Conservation (phyloP, 1,140 invertebrate genomes). For the Leptopilina clavipes region DNA sequence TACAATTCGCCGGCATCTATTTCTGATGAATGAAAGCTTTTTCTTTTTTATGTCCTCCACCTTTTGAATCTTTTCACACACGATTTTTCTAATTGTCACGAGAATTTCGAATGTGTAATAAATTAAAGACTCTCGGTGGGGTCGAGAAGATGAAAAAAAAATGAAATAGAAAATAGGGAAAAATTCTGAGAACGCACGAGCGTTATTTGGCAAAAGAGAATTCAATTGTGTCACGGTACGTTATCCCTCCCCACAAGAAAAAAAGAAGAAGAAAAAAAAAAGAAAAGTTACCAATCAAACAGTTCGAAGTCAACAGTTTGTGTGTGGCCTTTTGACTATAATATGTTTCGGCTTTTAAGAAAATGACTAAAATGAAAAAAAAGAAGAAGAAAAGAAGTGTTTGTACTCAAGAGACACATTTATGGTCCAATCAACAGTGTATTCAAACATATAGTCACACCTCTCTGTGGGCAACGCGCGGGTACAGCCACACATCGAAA, state of each 20-base stretch:
- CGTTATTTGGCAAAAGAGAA: conserved; percentile 55
- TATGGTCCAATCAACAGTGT: conserved; percentile 74
- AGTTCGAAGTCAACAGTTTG: conserved; percentile 57
- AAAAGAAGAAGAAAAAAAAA: conserved; percentile 30
- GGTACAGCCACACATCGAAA: conserved; percentile 38
- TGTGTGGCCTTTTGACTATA: conserved; percentile 51
- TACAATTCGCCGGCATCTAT: too few species aligned
- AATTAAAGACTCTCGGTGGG: background rate
- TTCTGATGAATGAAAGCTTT: too few species aligned
- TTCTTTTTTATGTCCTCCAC: background rate
- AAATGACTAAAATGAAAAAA: conserved; percentile 44
- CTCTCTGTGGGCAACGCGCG: conserved; percentile 43
- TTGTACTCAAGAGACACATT: conserved; percentile 70
- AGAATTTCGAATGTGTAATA: conserved; percentile 43
- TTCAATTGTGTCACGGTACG: conserved; percentile 67
- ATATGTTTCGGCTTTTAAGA: conserved; percentile 35
- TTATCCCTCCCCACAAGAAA: conserved; percentile 46
- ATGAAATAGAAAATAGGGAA: background rate
- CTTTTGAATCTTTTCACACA: conserved; percentile 43
- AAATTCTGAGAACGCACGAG: conserved; percentile 45
- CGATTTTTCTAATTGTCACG: conserved; percentile 41
- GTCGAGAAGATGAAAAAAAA: background rate
- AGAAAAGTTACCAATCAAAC: conserved; percentile 65
- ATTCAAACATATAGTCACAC: conserved; percentile 74
- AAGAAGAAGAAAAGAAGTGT: conserved; percentile 50